Conservation (phyloP, 64 coral and sea anemone genomes). For the Acropora yongei region DNA sequence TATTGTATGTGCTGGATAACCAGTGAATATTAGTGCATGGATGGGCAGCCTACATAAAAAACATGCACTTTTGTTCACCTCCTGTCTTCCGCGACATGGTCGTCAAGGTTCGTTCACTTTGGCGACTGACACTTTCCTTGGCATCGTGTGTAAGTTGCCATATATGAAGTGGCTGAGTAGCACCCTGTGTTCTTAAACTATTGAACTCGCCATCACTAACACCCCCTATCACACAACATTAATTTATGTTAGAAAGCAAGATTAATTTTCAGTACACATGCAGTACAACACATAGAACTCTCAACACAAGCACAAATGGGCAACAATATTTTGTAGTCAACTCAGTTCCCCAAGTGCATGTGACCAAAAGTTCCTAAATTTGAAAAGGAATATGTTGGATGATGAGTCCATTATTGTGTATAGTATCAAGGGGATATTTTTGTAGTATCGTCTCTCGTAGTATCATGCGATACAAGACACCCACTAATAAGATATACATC, state of each 20-base stretch:
- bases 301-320: too few species aligned
- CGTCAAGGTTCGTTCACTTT: conserved; percentile 25
- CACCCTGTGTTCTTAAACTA: conserved; percentile 50
- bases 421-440: too few species aligned
- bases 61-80: conserved; percentile 28
- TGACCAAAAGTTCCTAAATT: too few species aligned
- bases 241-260: conserved; percentile 2
- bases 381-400: too few species aligned
- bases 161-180: conserved; percentile 45
- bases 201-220: conserved; percentile 77
- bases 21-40: not conserved
- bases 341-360: too few species aligned
- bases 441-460: too few species aligned
- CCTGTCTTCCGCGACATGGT: conserved; percentile 45
- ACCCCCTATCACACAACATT: conserved; percentile 28
- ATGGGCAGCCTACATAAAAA: conserved; percentile 17
- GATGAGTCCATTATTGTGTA: too few species aligned
- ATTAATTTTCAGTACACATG: not conserved
- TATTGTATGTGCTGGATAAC: conserved; percentile 23
- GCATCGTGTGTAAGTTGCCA: conserved; percentile 67
- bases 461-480: not conserved
- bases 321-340: too few species aligned
- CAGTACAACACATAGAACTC: not conserved
- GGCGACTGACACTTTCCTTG: conserved; percentile 62
- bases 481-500: conserved; percentile 9